phyloP scores from a whole-genome alignment of 1,140 invertebrate genomes.

The Drosophila tani region DNA sequence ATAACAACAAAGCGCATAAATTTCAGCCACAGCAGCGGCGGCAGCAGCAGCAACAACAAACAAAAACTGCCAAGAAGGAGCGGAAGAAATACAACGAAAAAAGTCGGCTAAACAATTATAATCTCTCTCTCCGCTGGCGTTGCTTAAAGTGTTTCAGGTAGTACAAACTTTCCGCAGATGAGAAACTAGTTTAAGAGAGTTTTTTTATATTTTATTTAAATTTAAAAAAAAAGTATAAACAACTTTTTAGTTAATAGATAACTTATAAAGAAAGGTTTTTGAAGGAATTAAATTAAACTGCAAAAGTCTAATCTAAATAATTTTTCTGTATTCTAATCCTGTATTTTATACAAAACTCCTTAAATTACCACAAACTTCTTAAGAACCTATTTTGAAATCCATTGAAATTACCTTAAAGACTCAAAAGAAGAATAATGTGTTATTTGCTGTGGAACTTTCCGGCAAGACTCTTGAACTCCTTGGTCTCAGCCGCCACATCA shows the following conservation, averaged over 20 bases:
- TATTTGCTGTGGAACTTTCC: conserved; percentile 6
- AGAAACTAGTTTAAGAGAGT: neutral
- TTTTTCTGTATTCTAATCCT: no score
- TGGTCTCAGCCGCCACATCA: conserved; percentile 20
- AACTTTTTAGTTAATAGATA: neutral
- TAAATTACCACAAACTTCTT: no score
- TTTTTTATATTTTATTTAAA: neutral
- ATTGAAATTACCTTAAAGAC: neutral
- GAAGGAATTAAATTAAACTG: neutral
- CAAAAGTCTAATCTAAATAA: no score
- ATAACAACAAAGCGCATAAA: conserved; percentile 73
- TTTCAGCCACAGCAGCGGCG: conserved; percentile 44
- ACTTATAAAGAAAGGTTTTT: neutral
- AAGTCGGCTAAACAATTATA: conserved; percentile 64
- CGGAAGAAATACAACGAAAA: conserved; percentile 35
- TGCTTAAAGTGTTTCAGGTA: conserved; percentile 15
- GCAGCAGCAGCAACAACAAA: conserved; percentile 51
- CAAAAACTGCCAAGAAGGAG: conserved; percentile 44
- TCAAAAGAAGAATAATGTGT: neutral
- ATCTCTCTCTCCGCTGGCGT: conserved; percentile 16
- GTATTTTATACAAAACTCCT: no score
- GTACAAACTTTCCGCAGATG: neutral
- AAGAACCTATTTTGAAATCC: conserved; percentile 1
- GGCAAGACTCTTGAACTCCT: conserved; percentile 37
- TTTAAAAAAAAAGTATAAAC: neutral